Conservation (phyloP, 2,113 vertebrate genomes). For the Octodon degus region DNA sequence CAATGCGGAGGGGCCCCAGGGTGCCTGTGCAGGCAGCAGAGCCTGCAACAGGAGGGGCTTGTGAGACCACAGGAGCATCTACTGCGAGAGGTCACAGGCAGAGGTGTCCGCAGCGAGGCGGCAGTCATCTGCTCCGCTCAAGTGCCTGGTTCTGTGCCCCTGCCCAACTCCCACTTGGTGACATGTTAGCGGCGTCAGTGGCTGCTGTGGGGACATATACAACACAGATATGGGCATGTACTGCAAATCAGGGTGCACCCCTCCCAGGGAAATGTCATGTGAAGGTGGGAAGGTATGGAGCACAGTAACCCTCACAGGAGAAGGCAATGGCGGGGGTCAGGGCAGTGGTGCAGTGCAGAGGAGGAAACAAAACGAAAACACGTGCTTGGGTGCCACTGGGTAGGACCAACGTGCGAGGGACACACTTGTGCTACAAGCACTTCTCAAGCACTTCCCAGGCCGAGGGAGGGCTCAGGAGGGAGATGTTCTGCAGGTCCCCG, state of each 20-base stretch:
- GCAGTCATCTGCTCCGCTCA: accelerated
- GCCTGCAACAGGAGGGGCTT: not conserved
- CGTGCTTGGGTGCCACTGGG: not conserved
- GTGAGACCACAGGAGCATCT: not conserved
- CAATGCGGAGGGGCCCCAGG: not conserved
- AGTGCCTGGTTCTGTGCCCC: not conserved
- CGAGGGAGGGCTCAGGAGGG: not conserved
- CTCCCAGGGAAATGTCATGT: not conserved
- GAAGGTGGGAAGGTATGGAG: not conserved
- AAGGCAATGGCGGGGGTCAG: not conserved
- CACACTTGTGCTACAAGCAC: accelerated
- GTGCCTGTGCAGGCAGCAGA: not conserved
- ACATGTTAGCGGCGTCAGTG: not conserved
- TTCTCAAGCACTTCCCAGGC: not conserved
- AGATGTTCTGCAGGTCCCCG: not conserved
- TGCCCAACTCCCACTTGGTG: not conserved
- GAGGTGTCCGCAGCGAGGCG: not conserved
- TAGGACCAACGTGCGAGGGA: not conserved
- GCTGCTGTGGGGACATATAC: not conserved
- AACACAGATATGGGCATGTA: not conserved
- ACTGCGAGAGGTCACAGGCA: not conserved
- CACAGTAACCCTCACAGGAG: not conserved
- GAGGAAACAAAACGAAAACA: not conserved
- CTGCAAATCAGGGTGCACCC: not conserved
- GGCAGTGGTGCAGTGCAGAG: too few relatives aligned